Evolutionary conservation across 2,113 vertebrate species (phyloP), one percentile per base, ranked within the genome.

Genomic region (Lophochroa leadbeateri): DNA sequence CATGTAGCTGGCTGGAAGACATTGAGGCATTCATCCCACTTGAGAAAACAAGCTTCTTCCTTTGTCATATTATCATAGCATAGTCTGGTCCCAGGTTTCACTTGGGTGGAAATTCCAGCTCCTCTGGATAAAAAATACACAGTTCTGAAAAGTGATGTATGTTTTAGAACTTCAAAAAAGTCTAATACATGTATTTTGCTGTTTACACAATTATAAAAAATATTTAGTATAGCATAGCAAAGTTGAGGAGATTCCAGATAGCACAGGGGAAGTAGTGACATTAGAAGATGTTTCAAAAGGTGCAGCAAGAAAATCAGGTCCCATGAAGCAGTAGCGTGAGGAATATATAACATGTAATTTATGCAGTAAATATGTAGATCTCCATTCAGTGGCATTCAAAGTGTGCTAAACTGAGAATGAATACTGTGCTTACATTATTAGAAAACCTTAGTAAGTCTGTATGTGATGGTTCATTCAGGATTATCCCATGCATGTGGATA

Each of bases 401-500:
- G 81, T 80, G 28, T 67, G 25, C 46, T 71, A 75, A 85, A 61
- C 14, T 78, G 77, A 71, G 43, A 76, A 74, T 80, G 70, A 25
- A 37, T 39, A 7, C 43, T 10, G 12, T 58, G 74, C 27, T 91
- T 65, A 44, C 4, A 8, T 83, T 91, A 82, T 91, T 94, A 96
- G 71, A 92, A 81, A 94, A 80, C 37, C 52, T 86, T 65, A 74
- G 64, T 92, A 92, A 68, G 75, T 95, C 96, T 92, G 75, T 76
- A 82, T 17, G 37, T 71, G 77, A 93, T 81, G 86, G 80, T 92
- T 95, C 97, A 84, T 95, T 96, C 93, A 86, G 82, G 37, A 72
- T 97, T 97, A 97, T 97, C 84, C 90, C 76, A 68, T 46, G 87
- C 88, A 86, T 37, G 20, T 57, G 43, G 58, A 85, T 97, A 97